phyloP scores from a whole-genome alignment of 2,797 vertebrate species.

The Monodelphis domestica region DNA sequence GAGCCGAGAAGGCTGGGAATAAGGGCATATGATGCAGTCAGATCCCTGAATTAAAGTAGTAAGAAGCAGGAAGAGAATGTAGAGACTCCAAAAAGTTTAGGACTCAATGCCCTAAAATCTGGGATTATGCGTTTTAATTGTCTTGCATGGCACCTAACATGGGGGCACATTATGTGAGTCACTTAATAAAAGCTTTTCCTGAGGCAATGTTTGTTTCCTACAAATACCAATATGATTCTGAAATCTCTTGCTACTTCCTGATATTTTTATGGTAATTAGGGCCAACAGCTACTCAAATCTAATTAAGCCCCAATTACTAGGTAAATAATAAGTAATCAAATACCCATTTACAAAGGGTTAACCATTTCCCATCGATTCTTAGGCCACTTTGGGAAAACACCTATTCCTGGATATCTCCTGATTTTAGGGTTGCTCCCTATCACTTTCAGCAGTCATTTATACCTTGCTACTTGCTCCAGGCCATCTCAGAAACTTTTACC shows the following conservation, averaged over 20 bases:
- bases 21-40: slow-evolving; percentile 7
- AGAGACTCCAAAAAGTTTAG: slow-evolving; percentile 13
- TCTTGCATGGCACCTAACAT: slow-evolving; percentile 19
- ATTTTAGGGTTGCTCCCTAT: not conserved
- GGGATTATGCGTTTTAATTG: slow-evolving; percentile 25
- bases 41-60: slow-evolving; percentile 28
- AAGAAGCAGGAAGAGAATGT: not conserved
- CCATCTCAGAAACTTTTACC: not conserved
- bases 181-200: not conserved
- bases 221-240: not conserved
- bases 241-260: not conserved
- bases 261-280: not conserved
- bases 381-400: not conserved
- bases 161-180: not conserved
- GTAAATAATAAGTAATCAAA: not conserved
- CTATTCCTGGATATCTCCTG: not conserved
- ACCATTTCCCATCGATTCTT: not conserved
- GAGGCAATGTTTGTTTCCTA: not conserved
- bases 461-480: not conserved
- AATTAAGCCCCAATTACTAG: not conserved
- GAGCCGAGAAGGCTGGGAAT: not conserved
- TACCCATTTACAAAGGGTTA: not conserved
- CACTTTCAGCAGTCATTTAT: not conserved
- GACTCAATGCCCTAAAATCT: slow-evolving; percentile 31
- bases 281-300: not conserved